Evolutionary conservation across 2,888 invertebrate species (phyloP), one percentile per base, ranked within the genome.

Genomic region (Chesias legatella): DNA sequence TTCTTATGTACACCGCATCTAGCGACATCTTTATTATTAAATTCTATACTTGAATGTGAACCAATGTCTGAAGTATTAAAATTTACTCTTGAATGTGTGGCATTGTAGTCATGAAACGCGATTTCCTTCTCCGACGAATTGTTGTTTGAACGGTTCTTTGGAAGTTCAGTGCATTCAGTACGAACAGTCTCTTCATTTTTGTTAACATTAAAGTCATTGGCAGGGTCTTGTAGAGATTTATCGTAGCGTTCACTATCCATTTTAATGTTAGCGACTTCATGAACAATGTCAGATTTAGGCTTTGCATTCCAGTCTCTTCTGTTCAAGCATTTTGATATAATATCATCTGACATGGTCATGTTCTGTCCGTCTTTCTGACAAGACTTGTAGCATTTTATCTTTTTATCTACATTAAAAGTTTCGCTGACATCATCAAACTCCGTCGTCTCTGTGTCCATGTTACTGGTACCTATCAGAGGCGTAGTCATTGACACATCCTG

Each of bases 401-500:
- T 81, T 20, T 73, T 76, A 25, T 81, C 74, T 0, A 71, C 57
- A 23, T 78, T 70, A 0, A 76, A 75, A 0, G 77, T 71, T 43
- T 84, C 80, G 11, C 74, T 79, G 1, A 67, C 23, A 33, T 67
- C 79, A 38, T 77, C 67, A 34, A 63, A 77, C 7, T 74, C 77
- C 1, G 73, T 73, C 0, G 80, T 85, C 7, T 78, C 79, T 0
- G 83, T 84, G 7, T 77, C 73, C 0, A 73, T 68, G 37, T 79
- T 78, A 41, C 82, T 84, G 0, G 76, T 78, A 6, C 59, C 60
- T 23, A 86, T 82, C 0, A 86, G 51, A 0, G 86, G 86, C 0
- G 86, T 86, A 0, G 84, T 85, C 0, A 81, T 72, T 0, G 86
- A 80, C 0, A 62, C 80, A 7, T 85, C 84, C 45, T 81, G 79